A percentile compares a stretch with the other conserved stretches of the same genome.
These are phyloP conservation scores for Aporophyla lueneburgensis DNA, from an alignment of 2,888 invertebrate genomes.

Conservation along the genomic window DNA sequence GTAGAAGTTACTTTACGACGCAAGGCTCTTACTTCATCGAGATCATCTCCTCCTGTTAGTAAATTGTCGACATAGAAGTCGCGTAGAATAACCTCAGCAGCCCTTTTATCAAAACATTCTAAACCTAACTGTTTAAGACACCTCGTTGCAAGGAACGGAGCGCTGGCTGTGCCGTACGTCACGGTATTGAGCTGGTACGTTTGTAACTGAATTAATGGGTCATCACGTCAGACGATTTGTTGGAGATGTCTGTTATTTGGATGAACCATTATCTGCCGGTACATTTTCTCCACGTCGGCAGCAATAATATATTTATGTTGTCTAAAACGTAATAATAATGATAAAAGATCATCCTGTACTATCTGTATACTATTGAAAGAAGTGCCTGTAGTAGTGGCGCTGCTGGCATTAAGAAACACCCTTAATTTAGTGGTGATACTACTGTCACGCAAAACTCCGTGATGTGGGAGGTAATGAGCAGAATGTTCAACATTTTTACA, in stretches of 20 bases:
- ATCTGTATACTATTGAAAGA: background rate
- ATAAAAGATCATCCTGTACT: background rate
- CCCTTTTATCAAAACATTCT: no score
- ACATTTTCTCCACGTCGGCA: background rate
- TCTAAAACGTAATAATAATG: background rate
- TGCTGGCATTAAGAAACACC: background rate
- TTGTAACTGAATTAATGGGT: background rate
- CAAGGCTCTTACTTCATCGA: background rate
- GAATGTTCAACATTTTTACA: no score
- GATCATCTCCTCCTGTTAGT: conserved; percentile 1
- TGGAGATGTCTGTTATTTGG: background rate
- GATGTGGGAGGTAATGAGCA: background rate
- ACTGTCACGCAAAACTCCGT: background rate
- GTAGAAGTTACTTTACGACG: conserved; percentile 1
- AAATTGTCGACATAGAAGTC: background rate
- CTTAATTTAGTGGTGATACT: background rate
- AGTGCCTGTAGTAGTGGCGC: background rate
- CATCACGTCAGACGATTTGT: background rate
- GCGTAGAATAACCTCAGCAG: background rate
- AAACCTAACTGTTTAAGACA: no score
- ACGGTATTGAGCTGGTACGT: no score
- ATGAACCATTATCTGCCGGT: background rate
- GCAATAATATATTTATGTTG: background rate
- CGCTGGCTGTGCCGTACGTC: no score
- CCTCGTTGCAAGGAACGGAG: no score